Base-by-base conservation (phyloP, 2,888 invertebrate species). In the Zelleria hepariella region DNA sequence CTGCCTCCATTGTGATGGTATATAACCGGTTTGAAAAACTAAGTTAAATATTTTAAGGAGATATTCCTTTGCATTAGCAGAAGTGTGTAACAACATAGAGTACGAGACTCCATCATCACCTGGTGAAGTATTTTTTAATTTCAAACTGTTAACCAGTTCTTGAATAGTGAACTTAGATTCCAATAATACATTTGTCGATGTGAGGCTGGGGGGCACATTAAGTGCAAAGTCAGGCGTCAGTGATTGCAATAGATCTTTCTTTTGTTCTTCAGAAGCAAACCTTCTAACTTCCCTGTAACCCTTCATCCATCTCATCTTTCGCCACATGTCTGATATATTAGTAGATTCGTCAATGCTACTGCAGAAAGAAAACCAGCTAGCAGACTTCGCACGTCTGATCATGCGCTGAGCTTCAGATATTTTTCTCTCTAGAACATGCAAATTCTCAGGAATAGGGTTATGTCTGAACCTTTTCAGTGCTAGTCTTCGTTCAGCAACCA, bases 1-100 rank as follows among this genome's bases (percentile, higher is more conserved):
- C 15, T 59, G 23, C 8, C 65, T 54, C 65, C 65, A 66, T 51
- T 66, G 60, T 48, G 2, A 26, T 15, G 58, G 58, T 18, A 51
- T 27, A 32, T 10, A 20, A 8, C 52, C 20, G 6, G 51, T 27
- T 4, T 1, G n/a, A 20, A 51, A 52, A 15, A 58, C 49, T 27
- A 18, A 5, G 24, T 58, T 52, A 20, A 25, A 58, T 5, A 51
- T 25, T 5, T 32, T 27, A 26, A 58, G 23, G 5, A 58, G 24
- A 20, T 20, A 20, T 21, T 15, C 4, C 20, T 52, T 58, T 5
- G 15, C 51, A 10, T 27, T 27, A 2, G 7, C 4, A 4, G 58
- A 25, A 18, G 27, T 26, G 10, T 58, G n/a, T 3, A 27, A 20
- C 4, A 58, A n/a, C 58, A 58, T 58, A 5, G 52, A 52, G 20